Evolutionary conservation across 2,797 vertebrate genomes (phyloP).

Genomic region (Carcharodon carcharias): DNA sequence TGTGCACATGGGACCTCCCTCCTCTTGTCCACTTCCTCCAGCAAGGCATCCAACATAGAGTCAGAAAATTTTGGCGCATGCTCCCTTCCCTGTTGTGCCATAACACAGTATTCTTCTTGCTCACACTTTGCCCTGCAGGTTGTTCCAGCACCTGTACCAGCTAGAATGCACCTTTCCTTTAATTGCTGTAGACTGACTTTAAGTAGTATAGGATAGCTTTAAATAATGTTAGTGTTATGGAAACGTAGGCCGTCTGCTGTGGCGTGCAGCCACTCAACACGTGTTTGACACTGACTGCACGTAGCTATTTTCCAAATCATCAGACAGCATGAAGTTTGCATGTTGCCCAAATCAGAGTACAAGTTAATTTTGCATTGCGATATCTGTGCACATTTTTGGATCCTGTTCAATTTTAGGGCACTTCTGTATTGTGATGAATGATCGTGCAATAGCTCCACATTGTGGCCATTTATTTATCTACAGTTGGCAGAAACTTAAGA

Average conservation of each 20-base stretch:
- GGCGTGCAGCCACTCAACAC: no score
- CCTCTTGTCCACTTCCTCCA: no score
- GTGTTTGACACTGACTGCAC: not conserved
- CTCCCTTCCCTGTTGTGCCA: no score
- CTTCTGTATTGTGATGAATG: not conserved
- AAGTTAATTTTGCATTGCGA: not conserved
- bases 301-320: not conserved
- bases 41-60: no score
- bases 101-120: no score
- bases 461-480: not conserved
- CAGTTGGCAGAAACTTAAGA: not conserved
- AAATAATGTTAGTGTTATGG: not conserved
- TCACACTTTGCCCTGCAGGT: no score
- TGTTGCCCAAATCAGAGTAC: not conserved
- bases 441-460: constrained; percentile 1
- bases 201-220: not conserved
- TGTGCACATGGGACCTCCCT: no score
- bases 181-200: not conserved
- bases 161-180: not conserved
- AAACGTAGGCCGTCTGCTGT: not conserved
- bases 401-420: not conserved
- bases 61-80: no score
- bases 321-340: not conserved
- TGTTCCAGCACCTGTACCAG: not conserved
- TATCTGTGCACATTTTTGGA: not conserved